Evolutionary conservation across 2,888 invertebrate species (phyloP).

Genomic region (Torymus texanus): DNA sequence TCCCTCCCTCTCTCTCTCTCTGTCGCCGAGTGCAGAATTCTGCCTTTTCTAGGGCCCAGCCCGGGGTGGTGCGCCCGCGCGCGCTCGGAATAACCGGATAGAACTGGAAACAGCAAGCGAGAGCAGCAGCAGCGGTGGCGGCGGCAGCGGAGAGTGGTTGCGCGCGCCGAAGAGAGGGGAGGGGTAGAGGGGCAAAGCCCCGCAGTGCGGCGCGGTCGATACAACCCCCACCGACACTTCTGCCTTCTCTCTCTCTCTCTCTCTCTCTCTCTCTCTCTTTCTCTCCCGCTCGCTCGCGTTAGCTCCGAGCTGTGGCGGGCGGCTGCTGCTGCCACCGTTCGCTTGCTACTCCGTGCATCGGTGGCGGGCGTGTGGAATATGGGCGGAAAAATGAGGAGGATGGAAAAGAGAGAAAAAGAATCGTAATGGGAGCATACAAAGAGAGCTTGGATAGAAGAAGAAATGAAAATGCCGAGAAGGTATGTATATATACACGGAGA

Average conservation of each 20-base stretch:
- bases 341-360: no score
- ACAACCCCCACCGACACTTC: constrained; percentile 66
- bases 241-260: background rate
- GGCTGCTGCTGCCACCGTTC: no score
- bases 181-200: constrained; percentile 73
- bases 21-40: constrained; percentile 5
- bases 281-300: background rate
- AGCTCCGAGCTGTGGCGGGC: background rate
- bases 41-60: constrained; percentile 22
- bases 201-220: constrained; percentile 75
- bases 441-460: no score
- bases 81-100: constrained; percentile 54
- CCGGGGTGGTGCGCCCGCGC: constrained; percentile 20
- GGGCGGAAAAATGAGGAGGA: background rate
- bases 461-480: no score
- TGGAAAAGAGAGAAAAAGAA: background rate
- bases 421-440: background rate
- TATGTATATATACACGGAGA: no score
- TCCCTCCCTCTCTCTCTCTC: background rate
- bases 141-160: background rate
- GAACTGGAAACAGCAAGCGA: constrained; percentile 52
- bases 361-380: background rate
- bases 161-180: constrained; percentile 29
- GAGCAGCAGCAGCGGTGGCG: constrained; percentile 35
- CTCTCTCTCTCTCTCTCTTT: background rate